Conservation (phyloP, 1,140 invertebrate species). For the Sarcophaga peregrina region DNA sequence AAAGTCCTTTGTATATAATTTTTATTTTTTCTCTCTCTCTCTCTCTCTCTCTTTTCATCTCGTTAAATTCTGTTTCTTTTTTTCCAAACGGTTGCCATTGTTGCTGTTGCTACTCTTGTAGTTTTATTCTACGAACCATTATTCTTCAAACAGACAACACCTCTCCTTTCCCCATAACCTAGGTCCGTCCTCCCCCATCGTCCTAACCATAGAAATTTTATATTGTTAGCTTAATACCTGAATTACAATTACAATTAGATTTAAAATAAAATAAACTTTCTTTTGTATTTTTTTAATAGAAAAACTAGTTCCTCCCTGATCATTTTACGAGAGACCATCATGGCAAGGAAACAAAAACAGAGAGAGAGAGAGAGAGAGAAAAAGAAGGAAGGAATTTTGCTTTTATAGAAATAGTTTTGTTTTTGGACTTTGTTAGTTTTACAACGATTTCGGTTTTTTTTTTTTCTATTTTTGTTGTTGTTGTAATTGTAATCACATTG, state of each 20-base stretch:
- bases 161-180: background rate
- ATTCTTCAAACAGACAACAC: conserved; percentile 13
- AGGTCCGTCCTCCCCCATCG: background rate
- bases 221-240: conserved; percentile 24
- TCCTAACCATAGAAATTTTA: background rate
- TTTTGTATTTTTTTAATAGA: background rate
- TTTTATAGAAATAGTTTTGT: background rate
- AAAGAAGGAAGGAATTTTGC: too few relatives aligned
- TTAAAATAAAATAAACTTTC: conserved; percentile 14
- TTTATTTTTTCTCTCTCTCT: too few relatives aligned
- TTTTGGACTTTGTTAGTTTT: conserved; percentile 20
- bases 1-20: conserved; percentile 21
- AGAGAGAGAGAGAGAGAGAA: too few relatives aligned
- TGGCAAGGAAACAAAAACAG: too few relatives aligned
- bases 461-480: background rate
- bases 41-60: background rate
- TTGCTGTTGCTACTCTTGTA: background rate
- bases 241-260: conserved; percentile 25
- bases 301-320: too few relatives aligned
- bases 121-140: conserved; percentile 5
- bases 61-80: background rate
- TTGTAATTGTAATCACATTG: background rate
- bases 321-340: too few relatives aligned
- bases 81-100: background rate
- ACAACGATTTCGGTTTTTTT: background rate